Conservation (phyloP, 1,140 invertebrate species). For the Grapholita molesta region DNA sequence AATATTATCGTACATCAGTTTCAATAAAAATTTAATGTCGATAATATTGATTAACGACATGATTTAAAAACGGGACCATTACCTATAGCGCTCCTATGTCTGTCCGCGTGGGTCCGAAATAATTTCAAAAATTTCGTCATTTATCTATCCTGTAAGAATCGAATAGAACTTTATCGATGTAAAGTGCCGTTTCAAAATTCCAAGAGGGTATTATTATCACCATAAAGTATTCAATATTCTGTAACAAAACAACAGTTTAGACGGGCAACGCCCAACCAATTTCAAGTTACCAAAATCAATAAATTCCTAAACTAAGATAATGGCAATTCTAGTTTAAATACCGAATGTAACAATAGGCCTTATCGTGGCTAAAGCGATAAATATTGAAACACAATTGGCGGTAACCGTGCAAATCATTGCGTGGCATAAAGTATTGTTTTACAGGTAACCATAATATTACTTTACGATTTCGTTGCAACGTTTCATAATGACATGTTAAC, state of each 20-base stretch:
- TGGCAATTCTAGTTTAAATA: not conserved
- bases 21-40: too few species aligned
- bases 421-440: not conserved
- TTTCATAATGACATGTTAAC: not conserved
- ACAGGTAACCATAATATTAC: not conserved
- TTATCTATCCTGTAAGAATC: too few species aligned
- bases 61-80: too few species aligned
- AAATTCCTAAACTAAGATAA: not conserved
- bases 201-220: too few species aligned
- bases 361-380: not conserved
- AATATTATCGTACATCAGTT: too few species aligned
- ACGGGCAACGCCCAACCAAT: not conserved
- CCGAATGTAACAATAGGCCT: not conserved
- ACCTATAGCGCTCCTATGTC: too few species aligned
- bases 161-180: too few species aligned
- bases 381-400: slow-evolving; percentile 5
- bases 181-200: too few species aligned
- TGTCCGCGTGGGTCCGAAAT: too few species aligned
- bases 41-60: too few species aligned
- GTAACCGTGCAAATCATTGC: slow-evolving; percentile 2
- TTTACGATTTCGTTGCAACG: not conserved
- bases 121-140: too few species aligned
- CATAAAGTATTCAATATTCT: not conserved
- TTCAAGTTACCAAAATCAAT: not conserved
- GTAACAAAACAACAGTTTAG: not conserved